phyloP scores from a whole-genome alignment of 2,113 vertebrate species.

The Microtus pennsylvanicus region DNA sequence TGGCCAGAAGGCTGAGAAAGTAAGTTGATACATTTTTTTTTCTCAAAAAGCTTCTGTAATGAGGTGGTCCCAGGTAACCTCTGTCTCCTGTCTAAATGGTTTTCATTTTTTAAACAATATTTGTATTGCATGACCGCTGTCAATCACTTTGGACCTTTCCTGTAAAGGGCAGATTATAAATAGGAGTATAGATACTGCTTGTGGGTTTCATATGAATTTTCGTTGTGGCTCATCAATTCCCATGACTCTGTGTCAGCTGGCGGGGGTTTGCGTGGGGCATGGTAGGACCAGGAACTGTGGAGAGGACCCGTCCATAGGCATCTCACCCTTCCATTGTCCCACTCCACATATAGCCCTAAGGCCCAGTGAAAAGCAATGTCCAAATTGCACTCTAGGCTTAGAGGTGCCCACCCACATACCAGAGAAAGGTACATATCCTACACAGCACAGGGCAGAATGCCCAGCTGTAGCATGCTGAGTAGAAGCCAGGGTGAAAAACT shows the following conservation, averaged over 20 bases:
- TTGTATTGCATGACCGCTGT: not conserved
- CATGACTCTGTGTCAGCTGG: fast-evolving
- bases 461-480: not conserved
- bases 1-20: not conserved
- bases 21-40: not conserved
- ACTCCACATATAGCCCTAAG: fast-evolving
- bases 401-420: not conserved
- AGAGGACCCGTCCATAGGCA: fast-evolving
- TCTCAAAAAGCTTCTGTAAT: not conserved
- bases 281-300: not conserved
- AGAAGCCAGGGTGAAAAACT: not conserved
- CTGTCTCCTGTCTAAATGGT: not conserved
- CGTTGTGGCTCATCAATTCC: not conserved
- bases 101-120: not conserved
- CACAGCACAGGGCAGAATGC: not conserved
- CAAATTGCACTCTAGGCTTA: not conserved
- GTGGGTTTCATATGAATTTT: not conserved
- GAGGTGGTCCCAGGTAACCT: not conserved
- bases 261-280: fast-evolving
- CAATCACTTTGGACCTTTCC: not conserved
- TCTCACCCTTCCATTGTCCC: fast-evolving
- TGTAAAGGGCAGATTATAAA: not conserved
- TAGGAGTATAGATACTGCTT: not conserved
- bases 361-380: not conserved
- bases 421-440: not conserved